Percentiles rank a stretch among this genome's conserved stretches.
phyloP scores from a whole-genome alignment of 2,113 vertebrate genomes.

The Danio rerio region DNA sequence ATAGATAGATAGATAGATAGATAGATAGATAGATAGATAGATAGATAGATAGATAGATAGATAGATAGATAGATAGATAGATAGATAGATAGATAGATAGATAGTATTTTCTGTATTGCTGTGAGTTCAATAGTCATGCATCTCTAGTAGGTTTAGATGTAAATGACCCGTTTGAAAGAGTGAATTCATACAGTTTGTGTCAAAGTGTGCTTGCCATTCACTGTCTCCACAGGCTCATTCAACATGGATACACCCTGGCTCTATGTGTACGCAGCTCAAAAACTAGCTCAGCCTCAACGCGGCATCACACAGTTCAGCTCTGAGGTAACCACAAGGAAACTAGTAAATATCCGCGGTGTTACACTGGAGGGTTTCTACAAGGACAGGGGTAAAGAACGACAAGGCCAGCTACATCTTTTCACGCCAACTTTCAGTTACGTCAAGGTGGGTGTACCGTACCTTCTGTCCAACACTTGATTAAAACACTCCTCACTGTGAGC shows the following conservation, averaged over 20 bases:
- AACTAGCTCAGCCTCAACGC: conserved; percentile 75
- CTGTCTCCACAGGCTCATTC: conserved; percentile 73
- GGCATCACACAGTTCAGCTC: conserved; percentile 72
- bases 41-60: no score
- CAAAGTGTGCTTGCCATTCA: not conserved
- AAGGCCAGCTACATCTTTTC: conserved; percentile 79
- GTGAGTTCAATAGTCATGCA: not conserved
- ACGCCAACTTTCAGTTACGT: conserved; percentile 79
- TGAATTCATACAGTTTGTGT: not conserved
- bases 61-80: no score
- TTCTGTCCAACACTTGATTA: not conserved
- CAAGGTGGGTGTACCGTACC: conserved; percentile 65
- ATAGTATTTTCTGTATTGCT: not conserved
- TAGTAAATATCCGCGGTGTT: conserved; percentile 78
- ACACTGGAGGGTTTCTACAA: conserved; percentile 76
- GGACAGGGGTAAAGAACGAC: conserved; percentile 72
- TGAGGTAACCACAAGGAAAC: conserved; percentile 80
- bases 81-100: no score
- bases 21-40: no score
- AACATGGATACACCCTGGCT: conserved; percentile 86
- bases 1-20: no score
- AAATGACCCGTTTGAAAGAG: not conserved
- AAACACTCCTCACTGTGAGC: not conserved
- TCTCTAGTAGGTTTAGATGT: not conserved
- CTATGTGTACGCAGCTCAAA: conserved; percentile 76